Conservation (phyloP, 1,140 invertebrate species). For the Diprion similis region DNA sequence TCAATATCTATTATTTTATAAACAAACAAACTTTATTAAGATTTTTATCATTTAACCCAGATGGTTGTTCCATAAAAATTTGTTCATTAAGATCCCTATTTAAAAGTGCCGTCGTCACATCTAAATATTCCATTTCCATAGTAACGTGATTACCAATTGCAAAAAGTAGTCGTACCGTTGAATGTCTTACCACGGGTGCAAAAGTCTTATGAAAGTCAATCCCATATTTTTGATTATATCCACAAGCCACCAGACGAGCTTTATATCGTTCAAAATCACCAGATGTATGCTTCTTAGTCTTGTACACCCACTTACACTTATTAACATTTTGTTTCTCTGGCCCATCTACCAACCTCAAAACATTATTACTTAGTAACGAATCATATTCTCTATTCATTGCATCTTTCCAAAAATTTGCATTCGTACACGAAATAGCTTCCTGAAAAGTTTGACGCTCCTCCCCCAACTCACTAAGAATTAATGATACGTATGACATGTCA, state of each 20-base stretch:
- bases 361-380: background rate
- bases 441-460: no score
- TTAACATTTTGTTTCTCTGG: background rate
- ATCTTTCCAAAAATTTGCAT: background rate
- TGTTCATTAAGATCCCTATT: slow-evolving; percentile 42
- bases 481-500: no score
- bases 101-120: slow-evolving; percentile 45
- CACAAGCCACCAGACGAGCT: slow-evolving; percentile 40
- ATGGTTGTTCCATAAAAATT: slow-evolving; percentile 51
- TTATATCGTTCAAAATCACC: slow-evolving; percentile 31
- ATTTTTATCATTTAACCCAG: no score
- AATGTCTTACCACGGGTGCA: slow-evolving; percentile 23
- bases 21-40: slow-evolving; percentile 8
- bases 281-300: slow-evolving; percentile 13
- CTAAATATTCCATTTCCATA: slow-evolving; percentile 38
- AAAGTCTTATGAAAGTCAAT: slow-evolving; percentile 41
- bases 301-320: background rate
- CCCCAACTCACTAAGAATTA: no score
- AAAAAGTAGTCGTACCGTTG: slow-evolving; percentile 29
- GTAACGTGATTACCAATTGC: slow-evolving; percentile 35
- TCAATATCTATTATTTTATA: no score
- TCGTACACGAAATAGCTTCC: background rate
- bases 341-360: background rate
- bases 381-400: background rate
- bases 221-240: slow-evolving; percentile 37